Evolutionary conservation across 2,888 invertebrate species (phyloP), one percentile per base, ranked within the genome.

Genomic region (Ectemnius lituratus): DNA sequence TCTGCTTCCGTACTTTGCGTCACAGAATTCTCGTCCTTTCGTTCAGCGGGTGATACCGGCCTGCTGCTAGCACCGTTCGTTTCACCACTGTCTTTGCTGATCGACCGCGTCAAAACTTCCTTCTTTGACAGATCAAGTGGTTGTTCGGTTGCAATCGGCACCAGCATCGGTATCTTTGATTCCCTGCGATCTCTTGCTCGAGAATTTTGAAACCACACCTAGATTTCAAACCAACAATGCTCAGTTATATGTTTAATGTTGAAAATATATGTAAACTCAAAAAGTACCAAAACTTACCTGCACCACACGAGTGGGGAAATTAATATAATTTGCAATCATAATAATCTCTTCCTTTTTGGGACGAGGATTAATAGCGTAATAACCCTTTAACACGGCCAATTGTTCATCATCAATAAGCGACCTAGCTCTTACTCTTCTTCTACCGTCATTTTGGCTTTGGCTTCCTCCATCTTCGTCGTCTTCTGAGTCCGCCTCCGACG

Each of bases 161-260:
- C 88, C 62, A 89, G 75, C 5, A 81, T 88, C 37, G 87, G 90
- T 67, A 85, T 87, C 61, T 86, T 88, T 45, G 86, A 89, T 87
- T 94, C 94, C 65, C 97, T 94, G 61, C 97, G 94, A 87, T 97
- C 97, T 66, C 97, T 93, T 0, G 98, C 98, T 79, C 98, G 93
- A 80, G 97, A 97, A 90, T 98, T 98, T 92, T 98, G 98, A 90
- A 98, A 98, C 98, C 98, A 98, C 5, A 98, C 98, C 92, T 98
- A 95, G 23, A 52, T 16, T 16, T 16, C 16, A 52, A 52, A 52
- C 2, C 52, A 52, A 52, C 37, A 4, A 37, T 6, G 0, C 37
- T 37, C 37, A 1, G 37, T 37, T 37, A 37, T 8, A 37, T 11
- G 11, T 6, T 37, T 37, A 11, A 6, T 37, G 8, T 6, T 37